Evolutionary conservation across 1,140 invertebrate genomes (phyloP).

Genomic region (Drosophila repleta): DNA sequence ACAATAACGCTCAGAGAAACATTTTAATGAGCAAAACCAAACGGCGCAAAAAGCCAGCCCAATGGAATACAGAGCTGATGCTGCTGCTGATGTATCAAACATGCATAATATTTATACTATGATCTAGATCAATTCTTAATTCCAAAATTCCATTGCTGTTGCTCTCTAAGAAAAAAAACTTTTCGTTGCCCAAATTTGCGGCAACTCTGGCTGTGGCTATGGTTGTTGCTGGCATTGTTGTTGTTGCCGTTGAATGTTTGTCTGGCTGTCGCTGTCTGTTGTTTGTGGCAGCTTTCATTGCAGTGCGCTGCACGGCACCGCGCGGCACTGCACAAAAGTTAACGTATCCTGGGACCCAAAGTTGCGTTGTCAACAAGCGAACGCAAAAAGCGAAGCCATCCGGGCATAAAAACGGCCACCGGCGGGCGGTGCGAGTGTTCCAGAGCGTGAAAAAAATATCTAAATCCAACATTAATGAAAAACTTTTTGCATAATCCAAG

Average conservation of each 20-base stretch:
- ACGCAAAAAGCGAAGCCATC: slow-evolving; percentile 56
- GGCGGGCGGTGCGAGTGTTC: slow-evolving; percentile 24
- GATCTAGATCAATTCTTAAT: slow-evolving; percentile 5
- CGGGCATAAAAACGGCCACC: slow-evolving; percentile 53
- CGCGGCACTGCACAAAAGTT: slow-evolving; percentile 66
- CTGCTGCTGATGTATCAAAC: no score
- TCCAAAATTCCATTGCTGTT: slow-evolving; percentile 28
- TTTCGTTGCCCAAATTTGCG: slow-evolving; percentile 26
- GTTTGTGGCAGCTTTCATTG: slow-evolving; percentile 75
- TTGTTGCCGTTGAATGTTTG: slow-evolving; percentile 55
- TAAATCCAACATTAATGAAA: slow-evolving; percentile 83
- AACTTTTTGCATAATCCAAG: slow-evolving; percentile 80
- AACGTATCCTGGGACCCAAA: slow-evolving; percentile 76
- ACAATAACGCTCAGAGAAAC: no score
- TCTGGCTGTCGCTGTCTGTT: slow-evolving; percentile 57
- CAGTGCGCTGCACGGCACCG: slow-evolving; percentile 51
- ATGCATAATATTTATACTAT: no score
- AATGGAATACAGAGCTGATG: no score
- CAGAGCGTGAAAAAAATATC: slow-evolving; percentile 80
- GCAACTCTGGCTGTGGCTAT: slow-evolving; percentile 8
- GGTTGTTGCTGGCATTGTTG: neutral
- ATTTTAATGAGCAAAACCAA: no score
- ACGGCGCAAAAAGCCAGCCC: no score
- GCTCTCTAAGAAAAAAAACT: slow-evolving; percentile 21
- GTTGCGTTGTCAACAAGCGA: slow-evolving; percentile 77